A percentile compares a stretch with the other conserved stretches of the same genome.
Evolutionary conservation across 2,113 vertebrate genomes (phyloP).

Genomic region (Telmatochromis sp.): DNA sequence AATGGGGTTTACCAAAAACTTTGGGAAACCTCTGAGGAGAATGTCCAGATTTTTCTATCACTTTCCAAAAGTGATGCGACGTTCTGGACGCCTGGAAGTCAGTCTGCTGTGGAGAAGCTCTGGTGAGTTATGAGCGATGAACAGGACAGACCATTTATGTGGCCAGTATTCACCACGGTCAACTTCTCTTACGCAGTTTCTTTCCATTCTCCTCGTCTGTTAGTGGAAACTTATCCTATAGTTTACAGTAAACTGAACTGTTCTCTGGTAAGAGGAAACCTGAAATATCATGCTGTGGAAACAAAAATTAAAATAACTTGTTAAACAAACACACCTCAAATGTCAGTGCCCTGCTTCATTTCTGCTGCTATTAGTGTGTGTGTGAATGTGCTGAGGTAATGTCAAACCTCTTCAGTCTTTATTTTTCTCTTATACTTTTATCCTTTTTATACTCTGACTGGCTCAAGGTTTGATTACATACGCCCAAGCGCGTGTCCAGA

Average conservation of each 20-base stretch:
- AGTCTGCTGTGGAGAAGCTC: constrained; percentile 55
- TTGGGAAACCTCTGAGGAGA: constrained; percentile 52
- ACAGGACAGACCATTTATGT: neutral
- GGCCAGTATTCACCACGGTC: neutral
- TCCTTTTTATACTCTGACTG: neutral
- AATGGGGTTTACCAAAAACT: constrained; percentile 60
- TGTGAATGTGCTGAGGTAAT: neutral
- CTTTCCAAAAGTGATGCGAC: constrained; percentile 54
- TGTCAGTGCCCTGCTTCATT: neutral
- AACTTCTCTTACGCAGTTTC: neutral
- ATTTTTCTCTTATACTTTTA: neutral
- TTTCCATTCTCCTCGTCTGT: neutral
- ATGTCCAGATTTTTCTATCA: constrained; percentile 55
- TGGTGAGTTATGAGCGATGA: constrained; percentile 47
- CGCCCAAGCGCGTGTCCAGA: neutral
- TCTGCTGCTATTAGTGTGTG: neutral
- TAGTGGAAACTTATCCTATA: neutral
- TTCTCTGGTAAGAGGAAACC: neutral
- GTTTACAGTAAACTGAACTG: neutral
- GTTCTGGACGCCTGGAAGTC: constrained; percentile 56
- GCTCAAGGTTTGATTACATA: neutral
- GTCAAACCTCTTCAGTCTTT: neutral
- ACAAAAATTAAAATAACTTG: neutral
- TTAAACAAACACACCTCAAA: neutral
- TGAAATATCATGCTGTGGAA: neutral